These are phyloP conservation scores for Phocides pigmalion DNA, from an alignment of 1,140 invertebrate species.

Conservation along the genomic window DNA sequence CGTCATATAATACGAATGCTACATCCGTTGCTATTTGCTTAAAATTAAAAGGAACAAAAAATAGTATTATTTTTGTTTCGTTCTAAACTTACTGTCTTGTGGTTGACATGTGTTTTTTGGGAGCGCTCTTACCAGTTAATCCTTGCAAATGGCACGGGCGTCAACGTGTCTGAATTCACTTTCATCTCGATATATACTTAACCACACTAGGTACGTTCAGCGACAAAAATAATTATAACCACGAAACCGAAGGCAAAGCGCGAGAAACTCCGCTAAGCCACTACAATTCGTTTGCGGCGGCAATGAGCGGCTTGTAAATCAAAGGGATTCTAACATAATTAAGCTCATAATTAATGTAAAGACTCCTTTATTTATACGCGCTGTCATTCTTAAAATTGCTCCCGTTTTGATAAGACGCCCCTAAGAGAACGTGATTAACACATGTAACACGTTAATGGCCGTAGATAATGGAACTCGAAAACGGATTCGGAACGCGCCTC, in stretches of 20 bases:
- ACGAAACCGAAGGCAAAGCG: constrained; percentile 58
- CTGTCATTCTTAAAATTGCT: constrained; percentile 78
- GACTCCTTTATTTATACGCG: constrained; percentile 78
- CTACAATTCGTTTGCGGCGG: constrained; percentile 77
- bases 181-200: constrained; percentile 72
- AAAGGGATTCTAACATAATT: constrained; percentile 82
- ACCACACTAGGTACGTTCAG: constrained; percentile 39
- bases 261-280: constrained; percentile 74
- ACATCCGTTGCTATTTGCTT: background rate
- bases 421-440: constrained; percentile 69
- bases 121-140: constrained; percentile 58
- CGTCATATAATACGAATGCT: background rate
- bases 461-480: constrained; percentile 56
- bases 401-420: constrained; percentile 69
- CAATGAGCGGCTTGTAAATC: constrained; percentile 79
- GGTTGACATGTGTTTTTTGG: constrained; percentile 42
- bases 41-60: background rate
- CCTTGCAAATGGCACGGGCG: constrained; percentile 63
- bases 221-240: constrained; percentile 79
- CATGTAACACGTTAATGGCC: constrained; percentile 69
- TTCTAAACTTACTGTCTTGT: constrained; percentile 10
- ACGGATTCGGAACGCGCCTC: constrained; percentile 39
- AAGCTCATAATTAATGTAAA: constrained; percentile 82
- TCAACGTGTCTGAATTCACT: constrained; percentile 71
- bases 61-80: constrained; percentile 16